Percentiles rank a stretch among this genome's conserved stretches.
These are phyloP conservation scores for Heterodera filipjevi DNA, from an alignment of 2,888 invertebrate genomes.

Conservation along the genomic window DNA sequence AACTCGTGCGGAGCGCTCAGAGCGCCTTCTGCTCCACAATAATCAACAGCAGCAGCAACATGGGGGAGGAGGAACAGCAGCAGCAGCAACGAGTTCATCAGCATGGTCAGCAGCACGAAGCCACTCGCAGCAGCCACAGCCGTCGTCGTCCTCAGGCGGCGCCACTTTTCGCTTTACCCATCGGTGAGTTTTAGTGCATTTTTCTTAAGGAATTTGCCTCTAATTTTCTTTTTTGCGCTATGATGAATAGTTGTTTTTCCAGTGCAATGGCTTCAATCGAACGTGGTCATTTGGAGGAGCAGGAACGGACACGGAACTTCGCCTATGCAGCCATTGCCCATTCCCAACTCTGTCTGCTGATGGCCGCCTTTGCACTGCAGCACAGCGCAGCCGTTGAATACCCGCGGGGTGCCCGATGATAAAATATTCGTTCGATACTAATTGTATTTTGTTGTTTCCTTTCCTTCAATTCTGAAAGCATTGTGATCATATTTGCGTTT, in stretches of 20 bases:
- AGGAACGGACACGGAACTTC: slow-evolving; percentile 65
- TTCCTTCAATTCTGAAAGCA: too few relatives aligned
- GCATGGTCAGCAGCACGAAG: neutral
- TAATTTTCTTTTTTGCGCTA: neutral
- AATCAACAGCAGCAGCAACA: neutral
- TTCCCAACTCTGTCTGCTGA: slow-evolving; percentile 92
- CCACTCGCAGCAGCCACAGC: neutral
- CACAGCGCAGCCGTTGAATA: slow-evolving; percentile 71
- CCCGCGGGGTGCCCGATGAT: neutral
- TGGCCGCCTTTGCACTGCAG: slow-evolving; percentile 90
- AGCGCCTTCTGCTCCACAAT: neutral
- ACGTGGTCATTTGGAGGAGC: slow-evolving; percentile 24
- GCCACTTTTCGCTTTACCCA: neutral
- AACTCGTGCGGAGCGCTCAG: neutral
- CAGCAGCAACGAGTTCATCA: neutral
- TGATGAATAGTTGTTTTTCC: neutral
- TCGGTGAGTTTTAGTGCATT: neutral
- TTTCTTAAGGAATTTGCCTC: too few relatives aligned
- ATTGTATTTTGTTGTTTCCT: too few relatives aligned
- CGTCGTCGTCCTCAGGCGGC: neutral
- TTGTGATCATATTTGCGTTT: too few relatives aligned
- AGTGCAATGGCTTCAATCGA: slow-evolving; percentile 29
- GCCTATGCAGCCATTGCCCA: slow-evolving; percentile 84
- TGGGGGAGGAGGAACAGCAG: neutral
- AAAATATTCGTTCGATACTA: too few relatives aligned